phyloP scores from a whole-genome alignment of 2,113 vertebrate genomes.

The Tragelaphus imberbis region DNA sequence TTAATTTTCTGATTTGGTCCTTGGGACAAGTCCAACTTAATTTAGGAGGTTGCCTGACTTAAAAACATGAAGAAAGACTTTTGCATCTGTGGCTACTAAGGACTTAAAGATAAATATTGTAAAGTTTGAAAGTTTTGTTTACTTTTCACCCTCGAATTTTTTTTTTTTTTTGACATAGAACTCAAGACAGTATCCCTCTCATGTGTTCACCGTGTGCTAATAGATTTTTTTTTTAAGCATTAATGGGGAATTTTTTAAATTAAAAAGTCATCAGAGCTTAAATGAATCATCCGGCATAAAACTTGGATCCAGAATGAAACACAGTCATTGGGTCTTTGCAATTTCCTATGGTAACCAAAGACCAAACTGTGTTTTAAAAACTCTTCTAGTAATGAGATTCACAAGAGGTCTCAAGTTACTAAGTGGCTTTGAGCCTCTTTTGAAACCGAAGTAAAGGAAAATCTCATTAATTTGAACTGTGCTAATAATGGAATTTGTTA shows the following conservation, averaged over 20 bases:
- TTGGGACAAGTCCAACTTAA: slow-evolving; percentile 64
- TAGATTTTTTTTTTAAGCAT: not conserved
- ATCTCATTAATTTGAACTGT: slow-evolving; percentile 72
- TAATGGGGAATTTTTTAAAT: slow-evolving; percentile 54
- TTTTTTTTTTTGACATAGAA: not conserved
- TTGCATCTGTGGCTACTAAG: slow-evolving; percentile 25
- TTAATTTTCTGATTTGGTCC: slow-evolving; percentile 67
- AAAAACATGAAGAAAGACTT: slow-evolving; percentile 41
- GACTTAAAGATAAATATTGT: slow-evolving; percentile 37
- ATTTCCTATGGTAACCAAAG: slow-evolving; percentile 73
- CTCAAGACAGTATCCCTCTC: slow-evolving; percentile 22
- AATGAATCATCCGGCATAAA: slow-evolving; percentile 59
- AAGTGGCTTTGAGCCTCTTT: slow-evolving; percentile 72
- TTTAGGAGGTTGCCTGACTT: slow-evolving; percentile 59
- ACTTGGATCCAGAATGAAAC: slow-evolving; percentile 51
- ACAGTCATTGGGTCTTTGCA: slow-evolving; percentile 52
- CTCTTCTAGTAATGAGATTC: slow-evolving; percentile 62
- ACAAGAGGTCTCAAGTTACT: slow-evolving; percentile 70
- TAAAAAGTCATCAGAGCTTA: slow-evolving; percentile 64
- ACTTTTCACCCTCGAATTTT: not conserved
- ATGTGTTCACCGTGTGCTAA: not conserved
- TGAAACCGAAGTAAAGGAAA: slow-evolving; percentile 68
- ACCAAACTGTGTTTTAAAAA: slow-evolving; percentile 58
- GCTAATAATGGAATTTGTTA: slow-evolving; percentile 71
- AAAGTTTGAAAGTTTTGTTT: slow-evolving; percentile 55